Conservation (phyloP, 2,797 vertebrate genomes). For the Cossypha heuglini region DNA sequence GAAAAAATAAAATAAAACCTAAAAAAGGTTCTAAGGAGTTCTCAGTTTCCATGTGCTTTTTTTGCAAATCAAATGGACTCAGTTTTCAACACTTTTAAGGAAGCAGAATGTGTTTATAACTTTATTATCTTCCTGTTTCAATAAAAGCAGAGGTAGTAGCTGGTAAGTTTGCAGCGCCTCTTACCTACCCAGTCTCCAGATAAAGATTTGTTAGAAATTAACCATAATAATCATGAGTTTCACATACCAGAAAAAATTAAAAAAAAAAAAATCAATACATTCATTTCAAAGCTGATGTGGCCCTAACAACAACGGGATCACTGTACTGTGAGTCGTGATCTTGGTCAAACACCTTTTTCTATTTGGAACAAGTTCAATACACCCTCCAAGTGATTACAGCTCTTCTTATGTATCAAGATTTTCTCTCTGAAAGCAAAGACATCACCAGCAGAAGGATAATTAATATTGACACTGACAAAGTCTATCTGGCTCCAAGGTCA, state of each 20-base stretch:
- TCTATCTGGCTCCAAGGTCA: background rate
- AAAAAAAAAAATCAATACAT: background rate
- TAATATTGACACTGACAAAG: constrained; percentile 23
- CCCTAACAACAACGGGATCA: background rate
- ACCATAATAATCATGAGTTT: background rate
- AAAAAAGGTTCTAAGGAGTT: background rate
- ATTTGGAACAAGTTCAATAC: background rate
- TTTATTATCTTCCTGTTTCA: background rate
- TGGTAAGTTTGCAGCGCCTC: background rate
- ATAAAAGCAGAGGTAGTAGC: background rate
- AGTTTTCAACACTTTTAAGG: background rate
- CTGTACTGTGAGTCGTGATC: constrained; percentile 25
- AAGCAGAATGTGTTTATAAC: background rate
- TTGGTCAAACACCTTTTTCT: constrained; percentile 24
- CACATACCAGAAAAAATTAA: background rate
- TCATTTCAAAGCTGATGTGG: constrained; percentile 14
- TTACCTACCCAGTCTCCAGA: background rate
- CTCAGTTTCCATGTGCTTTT: background rate
- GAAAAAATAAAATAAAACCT: background rate
- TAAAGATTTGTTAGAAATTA: background rate
- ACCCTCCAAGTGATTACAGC: background rate
- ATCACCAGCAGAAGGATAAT: background rate
- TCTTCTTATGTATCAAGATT: background rate
- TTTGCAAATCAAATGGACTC: background rate
- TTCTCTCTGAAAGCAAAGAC: constrained; percentile 3